Evolutionary conservation across 1,140 invertebrate species (phyloP).

Genomic region (Heliothis virescens): DNA sequence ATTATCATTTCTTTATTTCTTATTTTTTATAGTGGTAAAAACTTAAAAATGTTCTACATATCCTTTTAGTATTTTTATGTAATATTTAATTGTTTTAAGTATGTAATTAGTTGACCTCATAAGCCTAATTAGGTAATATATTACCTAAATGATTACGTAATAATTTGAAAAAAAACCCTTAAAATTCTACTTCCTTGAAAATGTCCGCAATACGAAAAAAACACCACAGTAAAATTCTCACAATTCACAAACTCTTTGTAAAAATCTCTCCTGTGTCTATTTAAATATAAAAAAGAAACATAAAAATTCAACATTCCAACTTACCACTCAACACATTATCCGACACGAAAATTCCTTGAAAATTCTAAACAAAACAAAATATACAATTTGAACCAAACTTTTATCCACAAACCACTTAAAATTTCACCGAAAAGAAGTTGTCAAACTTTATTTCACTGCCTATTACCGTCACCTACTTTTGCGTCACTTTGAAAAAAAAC

Average conservation of each 20-base stretch:
- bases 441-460: conserved; percentile 7
- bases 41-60: no score
- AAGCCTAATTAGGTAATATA: no score
- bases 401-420: conserved; percentile 32
- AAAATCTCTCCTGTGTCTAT: background rate
- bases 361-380: conserved; percentile 13
- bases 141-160: no score
- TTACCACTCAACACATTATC: conserved; percentile 47
- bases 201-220: background rate
- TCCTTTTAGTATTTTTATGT: no score
- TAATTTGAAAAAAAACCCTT: no score
- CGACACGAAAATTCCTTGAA: conserved; percentile 25
- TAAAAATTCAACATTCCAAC: conserved; percentile 24
- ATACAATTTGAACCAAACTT: conserved; percentile 14
- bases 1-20: no score
- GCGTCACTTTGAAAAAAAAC: conserved; percentile 26
- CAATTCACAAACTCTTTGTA: background rate
- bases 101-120: no score
- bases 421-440: conserved; percentile 17
- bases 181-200: background rate
- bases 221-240: background rate
- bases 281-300: conserved; percentile 10
- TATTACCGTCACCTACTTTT: conserved; percentile 29
- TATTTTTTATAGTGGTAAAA: no score
- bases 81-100: no score